Evolutionary conservation across 1,140 invertebrate species (phyloP).

Genomic region (Harpegnathos saltator): DNA sequence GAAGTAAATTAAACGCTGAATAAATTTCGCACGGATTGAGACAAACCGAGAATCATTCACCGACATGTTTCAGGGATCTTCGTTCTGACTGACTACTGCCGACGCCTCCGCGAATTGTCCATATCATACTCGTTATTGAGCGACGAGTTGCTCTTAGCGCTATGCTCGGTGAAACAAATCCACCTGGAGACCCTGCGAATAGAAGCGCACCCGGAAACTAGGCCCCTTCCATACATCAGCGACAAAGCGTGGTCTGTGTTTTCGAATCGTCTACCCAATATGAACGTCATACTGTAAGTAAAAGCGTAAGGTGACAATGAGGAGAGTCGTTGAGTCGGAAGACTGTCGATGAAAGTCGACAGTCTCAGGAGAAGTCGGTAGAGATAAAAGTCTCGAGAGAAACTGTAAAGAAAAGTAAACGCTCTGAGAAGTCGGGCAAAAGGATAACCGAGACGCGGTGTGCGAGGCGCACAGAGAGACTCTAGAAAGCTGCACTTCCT

Average conservation of each 20-base stretch:
- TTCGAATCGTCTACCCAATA: slow-evolving; percentile 73
- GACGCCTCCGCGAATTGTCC: slow-evolving; percentile 80
- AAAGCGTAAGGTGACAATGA: not conserved
- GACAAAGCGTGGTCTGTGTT: slow-evolving; percentile 77
- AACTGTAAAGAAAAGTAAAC: too few species aligned
- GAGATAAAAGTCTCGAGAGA: too few species aligned
- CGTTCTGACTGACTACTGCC: slow-evolving; percentile 73
- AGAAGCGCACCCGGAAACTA: slow-evolving; percentile 79
- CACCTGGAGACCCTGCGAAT: slow-evolving; percentile 80
- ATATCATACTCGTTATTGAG: slow-evolving; percentile 80
- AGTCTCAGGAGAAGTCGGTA: too few species aligned
- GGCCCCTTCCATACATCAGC: slow-evolving; percentile 76
- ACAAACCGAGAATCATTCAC: too few species aligned
- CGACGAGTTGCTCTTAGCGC: slow-evolving; percentile 79
- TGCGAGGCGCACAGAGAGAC: not conserved
- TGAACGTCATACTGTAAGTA: slow-evolving; percentile 83
- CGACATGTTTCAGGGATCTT: slow-evolving; percentile 75
- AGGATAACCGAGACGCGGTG: too few species aligned
- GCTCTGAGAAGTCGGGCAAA: too few species aligned
- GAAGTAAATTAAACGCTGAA: too few species aligned
- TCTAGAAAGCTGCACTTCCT: not conserved
- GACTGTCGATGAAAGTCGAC: too few species aligned
- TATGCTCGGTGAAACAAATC: slow-evolving; percentile 72
- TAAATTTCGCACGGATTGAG: too few species aligned
- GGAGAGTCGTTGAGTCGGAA: too few species aligned